Evolutionary conservation across 2,888 invertebrate species (phyloP).

Genomic region (Limnephilus auricula): DNA sequence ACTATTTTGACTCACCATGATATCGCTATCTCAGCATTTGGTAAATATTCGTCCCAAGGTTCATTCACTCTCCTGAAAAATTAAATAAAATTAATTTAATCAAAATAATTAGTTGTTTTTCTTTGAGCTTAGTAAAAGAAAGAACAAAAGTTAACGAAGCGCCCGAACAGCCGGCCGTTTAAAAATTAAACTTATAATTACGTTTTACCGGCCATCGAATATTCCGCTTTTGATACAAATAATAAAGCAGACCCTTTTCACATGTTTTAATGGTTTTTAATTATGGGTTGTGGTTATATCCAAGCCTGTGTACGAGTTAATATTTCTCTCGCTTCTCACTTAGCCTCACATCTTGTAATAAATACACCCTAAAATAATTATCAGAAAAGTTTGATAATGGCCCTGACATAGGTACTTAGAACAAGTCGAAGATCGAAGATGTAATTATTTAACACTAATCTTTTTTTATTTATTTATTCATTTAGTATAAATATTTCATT

Average conservation of each 20-base stretch:
- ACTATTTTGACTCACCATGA: background rate
- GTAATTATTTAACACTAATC: too few species aligned
- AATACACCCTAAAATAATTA: background rate
- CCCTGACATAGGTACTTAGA: background rate
- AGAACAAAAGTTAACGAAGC: background rate
- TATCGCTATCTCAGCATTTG: background rate
- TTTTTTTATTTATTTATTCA: too few species aligned
- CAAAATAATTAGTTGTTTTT: background rate
- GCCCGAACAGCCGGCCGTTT: background rate
- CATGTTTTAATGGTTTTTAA: slow-evolving; percentile 42
- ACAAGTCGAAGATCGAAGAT: too few species aligned
- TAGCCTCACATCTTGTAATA: background rate
- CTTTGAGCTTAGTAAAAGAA: background rate
- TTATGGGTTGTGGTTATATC: slow-evolving; percentile 46
- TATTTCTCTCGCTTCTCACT: background rate
- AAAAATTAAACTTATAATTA: slow-evolving; percentile 24
- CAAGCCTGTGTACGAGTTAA: background rate
- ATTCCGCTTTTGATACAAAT: slow-evolving; percentile 41
- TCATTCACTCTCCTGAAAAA: background rate
- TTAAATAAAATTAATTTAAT: background rate
- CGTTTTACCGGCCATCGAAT: slow-evolving; percentile 10
- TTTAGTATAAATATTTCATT: too few species aligned
- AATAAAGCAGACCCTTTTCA: slow-evolving; percentile 31
- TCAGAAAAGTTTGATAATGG: background rate
- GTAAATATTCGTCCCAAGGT: background rate